Evolutionary conservation across 2,797 vertebrate genomes (phyloP).

Genomic region (Tympanoctomys barrerae): DNA sequence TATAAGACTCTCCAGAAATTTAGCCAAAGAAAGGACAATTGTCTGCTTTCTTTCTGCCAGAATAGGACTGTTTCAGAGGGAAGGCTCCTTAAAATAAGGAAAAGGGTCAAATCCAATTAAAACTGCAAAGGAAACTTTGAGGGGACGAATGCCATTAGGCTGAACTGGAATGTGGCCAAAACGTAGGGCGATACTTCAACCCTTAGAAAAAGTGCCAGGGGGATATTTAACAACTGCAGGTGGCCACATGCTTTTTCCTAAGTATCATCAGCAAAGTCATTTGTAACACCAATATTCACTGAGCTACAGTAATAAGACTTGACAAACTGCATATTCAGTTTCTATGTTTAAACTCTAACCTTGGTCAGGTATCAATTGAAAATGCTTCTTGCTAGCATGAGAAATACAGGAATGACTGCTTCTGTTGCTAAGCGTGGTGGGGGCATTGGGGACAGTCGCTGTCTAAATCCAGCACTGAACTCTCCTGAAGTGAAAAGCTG

Average conservation of each 20-base stretch:
- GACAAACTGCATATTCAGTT: conserved; percentile 70
- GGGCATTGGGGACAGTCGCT: neutral
- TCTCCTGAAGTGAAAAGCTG: conserved; percentile 56
- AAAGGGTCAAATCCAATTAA: conserved; percentile 83
- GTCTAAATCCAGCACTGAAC: neutral
- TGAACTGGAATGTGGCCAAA: conserved; percentile 79
- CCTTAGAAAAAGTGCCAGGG: conserved; percentile 79
- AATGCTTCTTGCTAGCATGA: neutral
- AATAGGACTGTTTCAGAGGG: conserved; percentile 45
- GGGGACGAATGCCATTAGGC: conserved; percentile 79
- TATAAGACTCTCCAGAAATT: conserved; percentile 51
- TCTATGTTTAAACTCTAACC: conserved; percentile 49
- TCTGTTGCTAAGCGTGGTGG: neutral
- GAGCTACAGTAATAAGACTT: conserved; percentile 58
- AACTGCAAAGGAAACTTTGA: conserved; percentile 77
- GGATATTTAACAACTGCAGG: conserved; percentile 83
- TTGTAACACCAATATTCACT: conserved; percentile 67
- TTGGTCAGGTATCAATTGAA: conserved; percentile 40
- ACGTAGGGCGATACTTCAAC: conserved; percentile 71
- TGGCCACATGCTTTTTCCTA: conserved; percentile 74
- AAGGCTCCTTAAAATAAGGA: conserved; percentile 70
- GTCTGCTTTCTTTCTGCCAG: conserved; percentile 53
- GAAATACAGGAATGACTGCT: conserved; percentile 45
- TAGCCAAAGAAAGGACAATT: conserved; percentile 53
- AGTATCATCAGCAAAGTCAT: conserved; percentile 79